Evolutionary conservation across 2,888 invertebrate species (phyloP).

Genomic region (Cataglyphis cursor): DNA sequence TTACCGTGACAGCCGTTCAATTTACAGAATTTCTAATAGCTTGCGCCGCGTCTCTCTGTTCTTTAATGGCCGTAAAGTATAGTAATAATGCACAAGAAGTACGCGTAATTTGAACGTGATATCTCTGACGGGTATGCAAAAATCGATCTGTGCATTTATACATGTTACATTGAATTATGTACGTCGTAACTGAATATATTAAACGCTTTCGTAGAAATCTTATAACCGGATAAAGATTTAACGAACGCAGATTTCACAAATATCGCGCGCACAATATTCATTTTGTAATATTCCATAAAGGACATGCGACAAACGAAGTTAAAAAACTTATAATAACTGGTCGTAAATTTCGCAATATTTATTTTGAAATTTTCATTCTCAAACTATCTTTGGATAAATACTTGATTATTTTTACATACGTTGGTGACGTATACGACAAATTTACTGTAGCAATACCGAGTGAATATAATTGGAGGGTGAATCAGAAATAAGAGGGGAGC

Average conservation of each 20-base stretch:
- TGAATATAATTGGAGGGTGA: slow-evolving; percentile 22
- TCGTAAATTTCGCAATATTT: not conserved
- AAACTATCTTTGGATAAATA: not conserved
- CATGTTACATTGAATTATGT: not conserved
- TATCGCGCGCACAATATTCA: not conserved
- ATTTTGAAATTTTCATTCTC: not conserved
- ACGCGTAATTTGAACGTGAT: slow-evolving; percentile 11
- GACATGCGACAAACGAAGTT: not conserved
- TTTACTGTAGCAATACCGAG: not conserved
- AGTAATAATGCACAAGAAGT: slow-evolving; percentile 29
- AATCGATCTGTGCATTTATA: not conserved
- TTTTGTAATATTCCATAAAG: not conserved
- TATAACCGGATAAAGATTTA: not conserved
- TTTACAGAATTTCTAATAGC: slow-evolving; percentile 33
- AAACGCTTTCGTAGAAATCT: not conserved
- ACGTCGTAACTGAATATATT: slow-evolving; percentile 16
- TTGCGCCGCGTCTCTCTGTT: slow-evolving; percentile 5
- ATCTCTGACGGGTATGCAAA: slow-evolving; percentile 1
- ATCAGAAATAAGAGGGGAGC: not conserved
- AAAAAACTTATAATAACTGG: not conserved
- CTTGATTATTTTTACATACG: slow-evolving; percentile 8
- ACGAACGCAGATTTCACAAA: not conserved
- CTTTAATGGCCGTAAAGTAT: slow-evolving; percentile 25
- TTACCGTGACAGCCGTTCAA: slow-evolving; percentile 32
- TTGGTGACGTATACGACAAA: not conserved